These are phyloP conservation scores for Manis pentadactyla DNA, from an alignment of 2,797 vertebrate genomes.

Conservation along the genomic window DNA sequence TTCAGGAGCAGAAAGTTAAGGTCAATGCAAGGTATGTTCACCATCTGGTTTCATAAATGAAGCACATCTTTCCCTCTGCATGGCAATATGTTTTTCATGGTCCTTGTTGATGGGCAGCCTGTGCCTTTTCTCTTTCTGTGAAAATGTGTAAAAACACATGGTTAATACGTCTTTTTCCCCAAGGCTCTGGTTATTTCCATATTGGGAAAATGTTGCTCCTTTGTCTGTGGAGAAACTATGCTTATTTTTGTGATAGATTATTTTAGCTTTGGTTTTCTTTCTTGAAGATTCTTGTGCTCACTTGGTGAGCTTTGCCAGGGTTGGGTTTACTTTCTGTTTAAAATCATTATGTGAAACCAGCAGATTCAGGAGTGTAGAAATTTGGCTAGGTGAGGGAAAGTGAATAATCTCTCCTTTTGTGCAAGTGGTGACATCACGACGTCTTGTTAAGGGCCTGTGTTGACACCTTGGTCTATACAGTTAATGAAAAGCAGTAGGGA, in stretches of 20 bases:
- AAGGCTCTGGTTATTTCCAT: not conserved
- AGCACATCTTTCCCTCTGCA: not conserved
- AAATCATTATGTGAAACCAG: not conserved
- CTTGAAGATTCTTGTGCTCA: not conserved
- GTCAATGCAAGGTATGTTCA: not conserved
- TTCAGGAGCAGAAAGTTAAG: not conserved
- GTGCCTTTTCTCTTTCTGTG: not conserved
- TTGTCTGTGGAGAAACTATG: not conserved
- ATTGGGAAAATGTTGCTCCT: not conserved
- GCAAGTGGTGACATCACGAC: not conserved
- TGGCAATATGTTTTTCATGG: not conserved
- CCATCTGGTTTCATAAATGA: not conserved
- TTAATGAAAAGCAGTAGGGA: not conserved
- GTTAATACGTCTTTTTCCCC: not conserved
- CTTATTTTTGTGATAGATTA: not conserved
- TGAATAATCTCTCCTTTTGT: not conserved
- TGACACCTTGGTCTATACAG: not conserved
- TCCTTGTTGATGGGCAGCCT: not conserved
- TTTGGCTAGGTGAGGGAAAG: not conserved
- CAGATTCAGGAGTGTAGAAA: not conserved
- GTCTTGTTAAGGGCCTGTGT: not conserved
- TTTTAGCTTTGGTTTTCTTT: not conserved
- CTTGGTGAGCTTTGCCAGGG: not conserved
- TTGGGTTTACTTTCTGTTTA: not conserved
- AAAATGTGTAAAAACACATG: not conserved